phyloP scores from a whole-genome alignment of 2,113 vertebrate genomes.

The Eretmochelys imbricata region DNA sequence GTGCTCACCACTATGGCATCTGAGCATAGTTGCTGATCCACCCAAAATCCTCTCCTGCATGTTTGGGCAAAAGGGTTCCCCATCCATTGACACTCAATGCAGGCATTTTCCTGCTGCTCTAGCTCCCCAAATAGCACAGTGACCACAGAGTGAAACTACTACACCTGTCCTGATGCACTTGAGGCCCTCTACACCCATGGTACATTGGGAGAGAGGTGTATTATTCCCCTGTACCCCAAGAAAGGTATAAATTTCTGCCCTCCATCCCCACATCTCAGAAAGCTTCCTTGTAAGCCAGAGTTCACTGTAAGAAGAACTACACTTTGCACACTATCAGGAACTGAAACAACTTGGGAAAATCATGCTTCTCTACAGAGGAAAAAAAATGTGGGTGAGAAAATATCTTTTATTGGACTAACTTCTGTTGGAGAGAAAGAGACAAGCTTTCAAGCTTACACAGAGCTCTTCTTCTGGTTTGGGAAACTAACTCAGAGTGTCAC shows the following conservation, averaged over 20 bases:
- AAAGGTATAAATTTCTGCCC: no score
- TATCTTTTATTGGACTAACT: neutral
- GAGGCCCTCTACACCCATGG: no score
- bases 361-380: neutral
- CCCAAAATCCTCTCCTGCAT: neutral
- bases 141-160: no score
- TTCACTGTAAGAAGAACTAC: neutral
- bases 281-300: neutral
- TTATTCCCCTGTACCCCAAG: no score
- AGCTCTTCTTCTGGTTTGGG: neutral
- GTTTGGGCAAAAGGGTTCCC: neutral
- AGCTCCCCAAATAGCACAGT: no score
- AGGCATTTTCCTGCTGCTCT: neutral
- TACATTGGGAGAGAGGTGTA: no score
- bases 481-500: no score
- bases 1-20: neutral
- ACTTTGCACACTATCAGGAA: neutral
- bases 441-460: neutral
- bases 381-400: neutral
- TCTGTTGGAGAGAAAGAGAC: neutral
- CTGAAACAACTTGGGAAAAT: neutral
- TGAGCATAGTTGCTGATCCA: neutral
- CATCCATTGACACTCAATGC: neutral
- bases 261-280: no score
- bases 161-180: no score